These are phyloP conservation scores for Stratiomys singularior DNA, from an alignment of 2,888 invertebrate species.

Conservation along the genomic window DNA sequence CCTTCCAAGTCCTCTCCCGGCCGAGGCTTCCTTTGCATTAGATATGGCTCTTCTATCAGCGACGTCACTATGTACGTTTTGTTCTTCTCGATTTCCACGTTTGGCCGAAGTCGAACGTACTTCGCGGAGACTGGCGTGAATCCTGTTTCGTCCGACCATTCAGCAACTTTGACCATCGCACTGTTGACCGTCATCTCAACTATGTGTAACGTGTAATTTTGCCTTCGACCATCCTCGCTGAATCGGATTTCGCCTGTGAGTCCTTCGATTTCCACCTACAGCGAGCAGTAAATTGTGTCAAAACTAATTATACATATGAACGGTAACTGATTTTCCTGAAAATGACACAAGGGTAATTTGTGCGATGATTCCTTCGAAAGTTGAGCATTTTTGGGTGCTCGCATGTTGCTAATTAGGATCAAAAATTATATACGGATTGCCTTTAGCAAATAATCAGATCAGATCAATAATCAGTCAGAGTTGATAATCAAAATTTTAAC, in stretches of 20 bases:
- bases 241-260: conserved; percentile 91
- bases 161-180: conserved; percentile 90
- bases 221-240: conserved; percentile 87
- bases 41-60: conserved; percentile 87
- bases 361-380: too few species aligned
- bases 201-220: conserved; percentile 89
- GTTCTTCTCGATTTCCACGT: conserved; percentile 80
- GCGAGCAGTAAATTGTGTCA: not conserved
- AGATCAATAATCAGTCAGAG: too few species aligned
- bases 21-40: conserved; percentile 79
- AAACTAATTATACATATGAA: too few species aligned
- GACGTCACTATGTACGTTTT: conserved; percentile 89
- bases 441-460: too few species aligned
- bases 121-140: conserved; percentile 80
- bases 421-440: too few species aligned
- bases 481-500: too few species aligned
- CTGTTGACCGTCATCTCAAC: conserved; percentile 95
- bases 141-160: conserved; percentile 86
- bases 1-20: conserved; percentile 73
- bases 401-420: too few species aligned
- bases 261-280: conserved; percentile 88
- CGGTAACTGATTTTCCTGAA: too few species aligned
- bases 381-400: too few species aligned
- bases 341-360: too few species aligned
- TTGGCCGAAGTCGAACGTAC: conserved; percentile 77